Evolutionary conservation across 1,140 invertebrate species (phyloP), one percentile per base, ranked within the genome.

Genomic region (Trissolcus basalis): DNA sequence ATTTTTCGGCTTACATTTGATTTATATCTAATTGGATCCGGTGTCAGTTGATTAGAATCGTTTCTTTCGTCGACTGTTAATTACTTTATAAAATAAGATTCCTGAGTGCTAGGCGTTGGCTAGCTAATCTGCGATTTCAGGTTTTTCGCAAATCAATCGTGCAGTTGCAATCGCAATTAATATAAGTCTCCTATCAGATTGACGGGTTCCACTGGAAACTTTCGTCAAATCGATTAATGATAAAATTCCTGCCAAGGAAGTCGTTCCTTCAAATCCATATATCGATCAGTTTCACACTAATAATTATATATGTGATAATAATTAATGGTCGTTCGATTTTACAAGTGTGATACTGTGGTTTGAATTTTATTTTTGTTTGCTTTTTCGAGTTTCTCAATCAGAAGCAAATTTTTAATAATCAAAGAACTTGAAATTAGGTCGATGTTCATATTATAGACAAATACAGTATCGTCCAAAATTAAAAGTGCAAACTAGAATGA

Each of bases 101-200:
- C 14, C 44, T 48, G 36, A 49, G 19, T 27, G 19, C 19, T 27
- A 27, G 19, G 19, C 19, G 19, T 27, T 27, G 19, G 2, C 19
- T 11, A 47, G 32, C 44, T 63, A 60, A 61, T 61, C 58, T n/a
- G 8, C 15, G 27, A 33, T 12, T 56, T 61, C 43, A 44, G 19
- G 27, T 32, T 60, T 70, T 54, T 55, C 49, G 43, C 50, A 45
- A 55, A 61, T 70, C 51, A 70, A 56, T 61, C 58, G 27, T 51
- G 10, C 47, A 58, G 50, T 13, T 58, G 14, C 19, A 53, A 54
- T 60, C 14, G 14, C 19, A 14, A 35, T 27, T 55, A 60, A 69
- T 59, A 68, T 48, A 32, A 59, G 58, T 44, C 7, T 44, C 35
- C 44, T 47, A 39, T n/a, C 8, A 11, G 19, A 14, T 12, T 44